Evolutionary conservation across 2,113 vertebrate species (phyloP), one percentile per base, ranked within the genome.

Genomic region (Dendropsophus ebraccatus): DNA sequence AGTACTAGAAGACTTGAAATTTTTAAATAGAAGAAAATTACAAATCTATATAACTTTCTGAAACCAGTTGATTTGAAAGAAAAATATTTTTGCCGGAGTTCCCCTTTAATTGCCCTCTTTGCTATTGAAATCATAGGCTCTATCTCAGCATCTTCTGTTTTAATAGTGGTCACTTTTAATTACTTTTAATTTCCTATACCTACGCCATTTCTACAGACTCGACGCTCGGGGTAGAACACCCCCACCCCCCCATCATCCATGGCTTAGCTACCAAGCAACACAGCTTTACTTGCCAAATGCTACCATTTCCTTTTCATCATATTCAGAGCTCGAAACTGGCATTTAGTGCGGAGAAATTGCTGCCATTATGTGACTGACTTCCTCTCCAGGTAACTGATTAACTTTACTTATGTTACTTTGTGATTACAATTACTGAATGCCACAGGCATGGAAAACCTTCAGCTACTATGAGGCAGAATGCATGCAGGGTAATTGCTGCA

Each of bases 351-450:
- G 94, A 95, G 95, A 96, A 96, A 97, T 97, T 97, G 96, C 94
- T 95, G 95, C 97, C 96, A 99, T 99, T 98, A 97, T 94, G 95
- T 95, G 94, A 95, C 96, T 95, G 94, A 96, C 96, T 97, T 97
- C 97, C 96, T 97, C 93, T 95, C 91, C 93, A 94, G 95, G 95
- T 97, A 96, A 97, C 94, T 96, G 95, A 97, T 97, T 97, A 97
- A 96, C 94, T 93, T 91, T 72, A 94, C 95, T 94, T 97, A 95
- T 97, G 96, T 96, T 93, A 94, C 93, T 94, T 93, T 93, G 92
- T 92, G 92, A 96, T 96, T 97, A 95, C 94, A 93, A 97, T 96
- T 96, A 94, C 96, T 93, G 94, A 94, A 94, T 92, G 95, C 96
- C 94, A 93, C 91, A 91, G 95, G 95, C 95, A 95, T 94, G 95